These are phyloP conservation scores for Caenorhabditis sinica DNA, from an alignment of 2,888 invertebrate species.

Conservation along the genomic window DNA sequence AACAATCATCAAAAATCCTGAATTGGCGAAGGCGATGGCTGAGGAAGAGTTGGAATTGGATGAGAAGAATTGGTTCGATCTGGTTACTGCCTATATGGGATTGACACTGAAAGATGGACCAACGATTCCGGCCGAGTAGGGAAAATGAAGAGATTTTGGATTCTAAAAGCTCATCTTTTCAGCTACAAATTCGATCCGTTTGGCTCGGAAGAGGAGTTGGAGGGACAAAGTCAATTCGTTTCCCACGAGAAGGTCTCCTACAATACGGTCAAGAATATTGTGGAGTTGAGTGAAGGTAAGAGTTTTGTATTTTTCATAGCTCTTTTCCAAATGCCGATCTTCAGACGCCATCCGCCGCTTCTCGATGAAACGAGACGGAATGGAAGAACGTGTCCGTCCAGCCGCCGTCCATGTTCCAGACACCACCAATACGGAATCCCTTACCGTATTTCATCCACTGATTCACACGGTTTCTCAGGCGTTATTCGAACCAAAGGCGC, in stretches of 20 bases:
- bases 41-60: slow-evolving; percentile 26
- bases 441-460: too few relatives aligned
- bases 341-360: neutral
- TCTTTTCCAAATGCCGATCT: neutral
- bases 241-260: neutral
- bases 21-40: slow-evolving; percentile 13
- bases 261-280: slow-evolving; percentile 1
- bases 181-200: slow-evolving; percentile 18
- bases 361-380: neutral
- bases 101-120: neutral
- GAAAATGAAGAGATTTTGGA: too few relatives aligned
- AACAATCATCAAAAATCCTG: slow-evolving; percentile 10
- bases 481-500: too few relatives aligned
- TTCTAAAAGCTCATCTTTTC: neutral
- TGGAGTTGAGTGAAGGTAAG: slow-evolving; percentile 20
- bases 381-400: neutral
- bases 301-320: too few relatives aligned
- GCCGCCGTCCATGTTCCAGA: too few relatives aligned
- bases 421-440: too few relatives aligned
- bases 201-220: slow-evolving; percentile 1
- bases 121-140: neutral
- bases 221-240: neutral
- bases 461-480: too few relatives aligned
- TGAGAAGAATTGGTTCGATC: slow-evolving; percentile 26
- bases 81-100: neutral